These are phyloP conservation scores for Hypomesus transpacificus DNA, from an alignment of 2,113 vertebrate genomes.

Conservation along the genomic window DNA sequence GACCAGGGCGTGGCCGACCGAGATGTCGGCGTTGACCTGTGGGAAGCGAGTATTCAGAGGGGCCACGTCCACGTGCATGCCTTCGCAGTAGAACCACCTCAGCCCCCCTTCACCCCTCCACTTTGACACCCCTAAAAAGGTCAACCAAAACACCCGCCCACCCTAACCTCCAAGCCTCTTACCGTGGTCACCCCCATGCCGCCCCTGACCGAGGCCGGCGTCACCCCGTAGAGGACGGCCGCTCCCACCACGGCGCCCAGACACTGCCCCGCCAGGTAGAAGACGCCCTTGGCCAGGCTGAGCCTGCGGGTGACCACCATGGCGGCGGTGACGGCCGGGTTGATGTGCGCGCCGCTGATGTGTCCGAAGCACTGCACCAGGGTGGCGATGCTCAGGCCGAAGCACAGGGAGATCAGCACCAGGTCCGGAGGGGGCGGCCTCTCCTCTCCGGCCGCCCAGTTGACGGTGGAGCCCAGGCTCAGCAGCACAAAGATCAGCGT, in stretches of 20 bases:
- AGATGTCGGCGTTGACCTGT: slow-evolving; percentile 79
- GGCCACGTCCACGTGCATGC: too few relatives aligned
- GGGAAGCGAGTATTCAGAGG: slow-evolving; percentile 13
- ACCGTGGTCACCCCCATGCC: slow-evolving; percentile 83
- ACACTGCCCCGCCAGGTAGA: slow-evolving; percentile 87
- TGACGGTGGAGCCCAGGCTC: slow-evolving; percentile 84
- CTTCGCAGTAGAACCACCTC: neutral
- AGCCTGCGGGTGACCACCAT: slow-evolving; percentile 87
- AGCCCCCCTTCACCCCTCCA: neutral
- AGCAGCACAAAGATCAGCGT: slow-evolving; percentile 86
- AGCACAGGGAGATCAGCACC: slow-evolving; percentile 87
- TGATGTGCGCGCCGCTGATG: slow-evolving; percentile 88
- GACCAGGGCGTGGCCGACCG: slow-evolving; percentile 81
- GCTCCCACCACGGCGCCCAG: slow-evolving; percentile 82
- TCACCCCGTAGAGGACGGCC: slow-evolving; percentile 82
- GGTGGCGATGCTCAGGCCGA: slow-evolving; percentile 87
- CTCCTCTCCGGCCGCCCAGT: slow-evolving; percentile 75
- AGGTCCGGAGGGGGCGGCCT: slow-evolving; percentile 75
- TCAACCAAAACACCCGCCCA: neutral
- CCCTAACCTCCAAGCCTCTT: slow-evolving; percentile 30
- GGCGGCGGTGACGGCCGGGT: slow-evolving; percentile 83
- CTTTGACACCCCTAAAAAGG: neutral
- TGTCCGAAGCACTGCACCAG: slow-evolving; percentile 89
- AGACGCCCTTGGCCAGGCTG: slow-evolving; percentile 82
- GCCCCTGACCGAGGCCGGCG: slow-evolving; percentile 76